phyloP scores from a whole-genome alignment of 2,113 vertebrate genomes.

The human (Homo sapiens) region DNA sequence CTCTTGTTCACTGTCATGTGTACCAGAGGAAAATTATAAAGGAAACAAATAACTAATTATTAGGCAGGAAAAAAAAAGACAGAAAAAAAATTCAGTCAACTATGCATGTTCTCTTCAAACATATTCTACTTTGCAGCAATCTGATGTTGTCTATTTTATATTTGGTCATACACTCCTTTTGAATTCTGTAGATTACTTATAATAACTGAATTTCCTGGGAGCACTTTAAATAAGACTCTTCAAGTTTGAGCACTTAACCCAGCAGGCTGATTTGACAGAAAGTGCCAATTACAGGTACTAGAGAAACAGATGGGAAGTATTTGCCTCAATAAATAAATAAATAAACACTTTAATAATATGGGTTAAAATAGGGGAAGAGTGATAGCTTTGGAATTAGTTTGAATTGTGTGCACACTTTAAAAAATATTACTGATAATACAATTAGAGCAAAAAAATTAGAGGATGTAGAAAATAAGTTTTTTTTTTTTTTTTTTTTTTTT shows the following conservation, averaged over 20 bases:
- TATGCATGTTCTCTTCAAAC: not conserved
- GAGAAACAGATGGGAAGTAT: not conserved
- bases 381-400: not conserved
- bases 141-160: not conserved
- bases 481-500: too few relatives aligned
- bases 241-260: not conserved
- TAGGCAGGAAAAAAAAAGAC: not conserved
- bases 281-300: not conserved
- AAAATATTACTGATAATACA: not conserved
- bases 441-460: not conserved
- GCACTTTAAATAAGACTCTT: constrained; percentile 5
- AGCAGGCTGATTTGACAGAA: not conserved
- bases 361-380: not conserved
- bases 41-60: not conserved
- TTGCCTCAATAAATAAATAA: not conserved
- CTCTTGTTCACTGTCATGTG: not conserved
- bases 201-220: not conserved
- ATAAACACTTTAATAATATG: not conserved
- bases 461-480: not conserved
- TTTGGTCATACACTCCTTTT: not conserved
- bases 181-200: not conserved
- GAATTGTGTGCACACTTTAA: not conserved
- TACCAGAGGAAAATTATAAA: not conserved
- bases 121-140: not conserved
- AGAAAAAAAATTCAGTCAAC: not conserved